Evolutionary conservation across 1,140 invertebrate species (phyloP), one percentile per base, ranked within the genome.

Genomic region (Camponotus pennsylvanicus): DNA sequence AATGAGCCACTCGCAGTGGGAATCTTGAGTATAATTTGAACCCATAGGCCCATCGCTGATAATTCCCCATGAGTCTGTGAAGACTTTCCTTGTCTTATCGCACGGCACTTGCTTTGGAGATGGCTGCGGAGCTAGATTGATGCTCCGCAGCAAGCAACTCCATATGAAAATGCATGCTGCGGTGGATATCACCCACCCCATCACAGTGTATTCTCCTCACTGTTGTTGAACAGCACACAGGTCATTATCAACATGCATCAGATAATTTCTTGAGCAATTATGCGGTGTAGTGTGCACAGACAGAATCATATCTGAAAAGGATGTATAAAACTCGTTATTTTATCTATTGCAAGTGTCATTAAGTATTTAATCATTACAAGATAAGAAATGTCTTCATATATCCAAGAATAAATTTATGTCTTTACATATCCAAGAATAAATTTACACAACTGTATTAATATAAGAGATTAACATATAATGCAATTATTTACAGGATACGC

Each of bases 1-100:
- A 91, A 99, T 99, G 55, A 99, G 97, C 98, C 98, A 99, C 96
- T 99, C 98, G 95, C 98, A 99, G 92, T 99, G 98, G 75, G 98
- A 98, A 93, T 98, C 98, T 94, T 98, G 97, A 67, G 98, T 98
- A 92, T 99, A 99, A 93, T 98, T 98, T 4, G 97, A 97, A 52
- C 96, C 97, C 85, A 97, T 96, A 27, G 97, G 97, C n/a, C 98
- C 98, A 96, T 99, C 98, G 76, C 97, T 98, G 86, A 99, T 98
- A 63, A 98, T 96, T n/a, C 98, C 98, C 96, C 97, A 98, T 42
- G 96, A 96, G 59, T 97, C 96, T 8, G 96, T 97, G 87, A 98
- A 97, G n/a, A 98, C 96, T 92, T 97, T 97, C 87, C 97, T 96
- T 63, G 97, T 97, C 90, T 97, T 97, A 95, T 98, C 97, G 94